A percentile compares a stretch with the other conserved stretches of the same genome.
Evolutionary conservation across 2,888 invertebrate species (phyloP).

Genomic region (Tenthredo scrophulariae): DNA sequence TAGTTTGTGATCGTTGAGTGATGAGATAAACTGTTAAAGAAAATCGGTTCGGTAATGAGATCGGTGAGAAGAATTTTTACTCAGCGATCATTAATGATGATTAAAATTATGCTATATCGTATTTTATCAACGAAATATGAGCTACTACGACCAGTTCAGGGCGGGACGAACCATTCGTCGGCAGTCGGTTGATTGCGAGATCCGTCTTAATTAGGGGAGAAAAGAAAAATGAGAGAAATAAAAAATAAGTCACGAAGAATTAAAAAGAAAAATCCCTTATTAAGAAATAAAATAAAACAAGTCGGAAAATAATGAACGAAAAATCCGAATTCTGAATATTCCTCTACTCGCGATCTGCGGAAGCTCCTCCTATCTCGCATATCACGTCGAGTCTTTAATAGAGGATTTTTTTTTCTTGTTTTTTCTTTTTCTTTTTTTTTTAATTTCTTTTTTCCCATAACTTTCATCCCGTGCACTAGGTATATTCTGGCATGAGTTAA

Average conservation of each 20-base stretch:
- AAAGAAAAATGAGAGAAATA: not conserved
- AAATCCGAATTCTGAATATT: not conserved
- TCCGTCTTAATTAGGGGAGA: conserved; percentile 24
- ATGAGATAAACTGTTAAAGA: not conserved
- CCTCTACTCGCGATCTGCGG: not conserved
- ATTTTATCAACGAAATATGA: conserved; percentile 14
- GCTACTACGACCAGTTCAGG: not conserved
- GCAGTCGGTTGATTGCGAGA: conserved; percentile 28
- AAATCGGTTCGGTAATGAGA: not conserved
- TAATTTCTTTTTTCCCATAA: not conserved
- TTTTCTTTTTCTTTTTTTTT: not conserved
- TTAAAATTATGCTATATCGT: not conserved
- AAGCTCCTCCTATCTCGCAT: not conserved
- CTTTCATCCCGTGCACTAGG: not conserved
- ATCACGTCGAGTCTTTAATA: not conserved
- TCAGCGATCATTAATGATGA: not conserved
- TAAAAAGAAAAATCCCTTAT: not conserved
- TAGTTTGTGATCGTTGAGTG: not conserved
- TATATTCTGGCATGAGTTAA: not conserved
- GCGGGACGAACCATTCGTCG: not conserved
- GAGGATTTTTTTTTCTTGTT: not conserved
- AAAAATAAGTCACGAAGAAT: not conserved
- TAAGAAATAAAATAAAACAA: conserved; percentile 21
- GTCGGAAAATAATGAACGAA: conserved; percentile 20
- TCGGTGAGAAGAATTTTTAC: not conserved